phyloP scores from a whole-genome alignment of 2,888 invertebrate species.

The Phorcus lineatus region DNA sequence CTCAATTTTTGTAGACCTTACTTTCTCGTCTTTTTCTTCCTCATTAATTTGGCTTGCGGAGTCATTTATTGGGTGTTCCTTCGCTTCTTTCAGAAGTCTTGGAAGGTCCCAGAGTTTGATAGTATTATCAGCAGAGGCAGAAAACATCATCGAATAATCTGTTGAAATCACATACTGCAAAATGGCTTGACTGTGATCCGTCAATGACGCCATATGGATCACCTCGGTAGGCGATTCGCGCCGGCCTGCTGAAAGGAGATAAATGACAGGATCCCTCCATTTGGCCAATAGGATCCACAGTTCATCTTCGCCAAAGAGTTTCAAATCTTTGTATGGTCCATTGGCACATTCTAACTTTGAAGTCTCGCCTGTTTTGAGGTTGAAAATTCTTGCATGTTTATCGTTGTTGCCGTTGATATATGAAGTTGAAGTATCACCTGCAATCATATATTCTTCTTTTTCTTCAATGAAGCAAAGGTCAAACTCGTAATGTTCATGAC shows the following conservation, averaged over 20 bases:
- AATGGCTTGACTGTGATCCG: conserved; percentile 49
- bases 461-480: conserved; percentile 43
- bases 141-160: conserved; percentile 42
- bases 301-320: conserved; percentile 45
- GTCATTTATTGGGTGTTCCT: background rate
- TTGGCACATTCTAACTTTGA: conserved; percentile 36
- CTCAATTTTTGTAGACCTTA: background rate
- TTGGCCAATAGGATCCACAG: conserved; percentile 17
- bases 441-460: conserved; percentile 47
- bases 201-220: conserved; percentile 39
- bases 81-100: conserved; percentile 30
- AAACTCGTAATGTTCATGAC: conserved; percentile 37
- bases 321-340: conserved; percentile 33
- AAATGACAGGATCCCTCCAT: background rate
- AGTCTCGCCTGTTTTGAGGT: conserved; percentile 36
- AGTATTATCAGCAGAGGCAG: conserved; percentile 54
- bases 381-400: conserved; percentile 44
- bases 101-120: conserved; percentile 53
- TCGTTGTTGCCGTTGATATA: conserved; percentile 34
- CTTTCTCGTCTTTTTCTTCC: background rate
- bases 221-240: conserved; percentile 33
- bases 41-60: background rate
- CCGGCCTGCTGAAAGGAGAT: background rate
- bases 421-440: conserved; percentile 30
- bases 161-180: conserved; percentile 38